Base-by-base conservation (phyloP, 2,888 invertebrate genomes). In the Cephalotes varians region DNA sequence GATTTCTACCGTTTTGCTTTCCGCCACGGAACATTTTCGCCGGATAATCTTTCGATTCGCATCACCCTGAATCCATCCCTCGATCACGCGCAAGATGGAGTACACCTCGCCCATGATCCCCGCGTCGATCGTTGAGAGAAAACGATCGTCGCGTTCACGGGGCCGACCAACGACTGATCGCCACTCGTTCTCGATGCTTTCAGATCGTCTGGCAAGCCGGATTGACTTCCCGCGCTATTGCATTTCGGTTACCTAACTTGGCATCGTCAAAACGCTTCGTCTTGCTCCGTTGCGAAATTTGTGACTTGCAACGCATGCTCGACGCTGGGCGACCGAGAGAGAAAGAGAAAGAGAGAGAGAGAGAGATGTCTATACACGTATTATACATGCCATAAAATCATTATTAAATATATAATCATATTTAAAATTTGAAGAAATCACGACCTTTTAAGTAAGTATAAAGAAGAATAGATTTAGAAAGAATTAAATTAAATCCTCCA, bases 191-290 rank as follows among this genome's bases (percentile, higher is more conserved):
- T 25, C 64, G 31, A 28, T 71, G 51, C 73, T 79, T 65, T 60
- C 65, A 47, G 31, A 28, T 47, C 10, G 21, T 64, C 28, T 81
- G 86, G 82, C 83, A 82, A 47, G 12, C 37, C 7, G 21, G 28
- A 15, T 47, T 60, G 21, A 84, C 2, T 60, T 82, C 83, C 28
- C 18, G 34, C 6, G 51, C 74, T 49, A 83, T 21, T 69, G 83
- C 62, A 79, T 37, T 72, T 79, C 47, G 81, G 85, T 91, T 92
- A 91, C 87, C 91, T 88, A 92, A 91, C 88, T 67, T 82, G 84
- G 64, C 74, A 81, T 85, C 89, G 90, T 91, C 92, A 89, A 90
- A 91, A 91, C 90, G 81, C n/a, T n/a, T n/a, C n/a, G n/a, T n/a
- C n/a, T n/a, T 51, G 82, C 83, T 60, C 65, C 18, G 31, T 88